phyloP scores from a whole-genome alignment of 2,113 vertebrate species.

The Xenopus laevis region DNA sequence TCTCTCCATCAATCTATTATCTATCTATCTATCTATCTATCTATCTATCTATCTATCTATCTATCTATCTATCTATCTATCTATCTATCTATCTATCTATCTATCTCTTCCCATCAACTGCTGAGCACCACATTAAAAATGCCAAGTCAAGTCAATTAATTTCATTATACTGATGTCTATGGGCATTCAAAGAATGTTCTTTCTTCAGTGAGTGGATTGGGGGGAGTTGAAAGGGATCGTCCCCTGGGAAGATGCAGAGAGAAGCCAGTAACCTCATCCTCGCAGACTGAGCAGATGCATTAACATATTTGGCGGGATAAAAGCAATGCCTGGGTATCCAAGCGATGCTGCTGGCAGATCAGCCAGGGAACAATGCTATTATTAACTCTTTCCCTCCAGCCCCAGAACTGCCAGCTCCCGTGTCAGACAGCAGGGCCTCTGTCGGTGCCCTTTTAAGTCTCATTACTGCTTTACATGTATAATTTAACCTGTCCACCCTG shows the following conservation, averaged over 20 bases:
- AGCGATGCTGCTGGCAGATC: constrained; percentile 23
- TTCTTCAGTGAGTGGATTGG: constrained; percentile 14
- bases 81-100: no score
- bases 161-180: constrained; percentile 28
- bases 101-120: not conserved
- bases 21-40: no score
- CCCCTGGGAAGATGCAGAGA: constrained; percentile 17
- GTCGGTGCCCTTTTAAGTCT: constrained; percentile 11
- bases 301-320: constrained; percentile 41
- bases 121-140: not conserved
- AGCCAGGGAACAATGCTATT: constrained; percentile 15
- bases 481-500: constrained; percentile 40
- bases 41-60: no score
- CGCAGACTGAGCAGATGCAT: constrained; percentile 5
- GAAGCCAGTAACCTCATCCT: constrained; percentile 32
- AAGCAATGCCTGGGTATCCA: constrained; percentile 23
- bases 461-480: constrained; percentile 33
- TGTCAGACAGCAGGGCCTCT: constrained; percentile 24
- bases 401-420: constrained; percentile 15
- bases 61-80: no score
- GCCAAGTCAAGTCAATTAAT: constrained; percentile 22
- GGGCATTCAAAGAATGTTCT: constrained; percentile 21
- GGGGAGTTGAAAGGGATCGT: constrained; percentile 22
- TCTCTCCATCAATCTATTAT: no score
- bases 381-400: constrained; percentile 31